Base-by-base conservation (phyloP, 2,797 vertebrate genomes). In the Malacoraja senta region DNA sequence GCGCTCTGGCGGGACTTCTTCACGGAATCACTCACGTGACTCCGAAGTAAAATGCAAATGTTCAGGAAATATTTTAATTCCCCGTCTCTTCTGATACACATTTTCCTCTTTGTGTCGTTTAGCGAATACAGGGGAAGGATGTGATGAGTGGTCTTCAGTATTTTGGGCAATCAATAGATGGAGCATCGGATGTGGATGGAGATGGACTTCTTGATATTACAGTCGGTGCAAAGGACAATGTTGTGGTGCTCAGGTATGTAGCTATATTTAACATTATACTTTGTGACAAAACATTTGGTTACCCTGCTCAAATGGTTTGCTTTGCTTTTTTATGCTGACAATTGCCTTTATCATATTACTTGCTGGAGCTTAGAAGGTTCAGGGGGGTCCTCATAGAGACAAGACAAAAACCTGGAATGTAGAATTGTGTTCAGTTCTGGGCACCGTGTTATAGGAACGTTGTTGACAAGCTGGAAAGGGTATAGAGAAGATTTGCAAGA, bases 121-220 rank as follows among this genome's bases (percentile, higher is more conserved):
- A 97, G 97, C 94, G 95, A 94, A 95, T 97, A 93, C 95, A 94
- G 84, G 95, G 96, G 12, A 95, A 95, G 0, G 93, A 94, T 0
- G 93, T 96, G 38, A 93, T 93, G 68, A 32, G 63, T 61, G 94
- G 95, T 91, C 96, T 97, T 24, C 94, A 32, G 0, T 96, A 96
- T 94, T 98, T 97, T 24, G 97, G 97, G 63, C 95, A 94, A 44
- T 96, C 96, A 0, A 76, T 97, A 93, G 96, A 94, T 24, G 95
- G 95, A 0, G 95, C 95, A 77, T 93, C 96, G 53, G 95, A 94
- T 80, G 32, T 95, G 74, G 94, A 93, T 7, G 2, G 29, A 0
- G 95, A 95, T 3, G 94, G 94, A 76, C 94, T 96, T 63, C 93
- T 58, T 0, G 95, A 96, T 74, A 91, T 95, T 68, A 93, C 95